Conservation (phyloP, 2,888 invertebrate species). For the Aphidius colemani region DNA sequence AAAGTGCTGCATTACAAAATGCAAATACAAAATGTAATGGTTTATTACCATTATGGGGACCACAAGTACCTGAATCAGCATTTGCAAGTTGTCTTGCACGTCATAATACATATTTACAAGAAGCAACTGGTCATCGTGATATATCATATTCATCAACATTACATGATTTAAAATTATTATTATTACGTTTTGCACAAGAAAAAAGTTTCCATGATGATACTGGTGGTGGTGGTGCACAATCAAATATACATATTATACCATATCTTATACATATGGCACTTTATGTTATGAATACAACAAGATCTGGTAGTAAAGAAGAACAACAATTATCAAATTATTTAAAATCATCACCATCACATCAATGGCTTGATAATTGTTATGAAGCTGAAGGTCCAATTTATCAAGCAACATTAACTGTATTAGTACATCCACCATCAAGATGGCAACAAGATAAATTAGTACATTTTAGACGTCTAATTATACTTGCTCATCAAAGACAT, state of each 20-base stretch:
- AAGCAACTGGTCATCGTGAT: constrained; percentile 75
- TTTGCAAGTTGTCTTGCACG: constrained; percentile 93
- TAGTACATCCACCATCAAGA: constrained; percentile 75
- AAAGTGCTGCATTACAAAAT: constrained; percentile 95
- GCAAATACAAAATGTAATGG: constrained; percentile 98
- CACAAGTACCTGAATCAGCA: constrained; percentile 88
- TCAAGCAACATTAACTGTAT: constrained; percentile 79
- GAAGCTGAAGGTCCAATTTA: constrained; percentile 94
- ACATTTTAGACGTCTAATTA: constrained; percentile 77
- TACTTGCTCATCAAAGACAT: constrained; percentile 78
- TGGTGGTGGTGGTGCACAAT: constrained; percentile 95
- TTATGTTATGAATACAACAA: constrained; percentile 88
- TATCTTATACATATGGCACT: constrained; percentile 93
- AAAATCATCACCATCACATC: constrained; percentile 67
- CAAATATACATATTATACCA: constrained; percentile 95
- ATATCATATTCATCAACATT: constrained; percentile 81
- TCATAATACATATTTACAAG: constrained; percentile 83
- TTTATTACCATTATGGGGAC: constrained; percentile 94
- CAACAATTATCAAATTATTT: constrained; percentile 76
- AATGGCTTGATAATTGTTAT: constrained; percentile 80
- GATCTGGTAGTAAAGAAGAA: constrained; percentile 78
- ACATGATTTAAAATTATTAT: constrained; percentile 89
- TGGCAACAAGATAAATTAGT: constrained; percentile 76
- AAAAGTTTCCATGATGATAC: constrained; percentile 97
- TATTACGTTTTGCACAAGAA: constrained; percentile 89